Percentiles rank a stretch among this genome's conserved stretches.
Conservation (phyloP, 2,797 vertebrate genomes). For the Muscicapa striata region DNA sequence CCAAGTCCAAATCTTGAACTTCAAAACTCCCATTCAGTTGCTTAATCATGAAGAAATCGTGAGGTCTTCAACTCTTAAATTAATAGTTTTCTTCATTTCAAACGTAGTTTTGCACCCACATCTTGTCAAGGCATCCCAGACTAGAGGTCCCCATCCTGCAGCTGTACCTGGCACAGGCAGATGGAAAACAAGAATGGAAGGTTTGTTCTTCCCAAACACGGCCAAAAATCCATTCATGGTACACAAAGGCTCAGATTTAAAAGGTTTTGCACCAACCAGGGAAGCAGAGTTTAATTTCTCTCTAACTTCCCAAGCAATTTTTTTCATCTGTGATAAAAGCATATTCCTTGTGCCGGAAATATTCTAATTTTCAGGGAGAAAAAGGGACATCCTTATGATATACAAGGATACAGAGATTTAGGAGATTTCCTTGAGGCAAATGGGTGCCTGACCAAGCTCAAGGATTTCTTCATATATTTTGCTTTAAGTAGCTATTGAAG, state of each 20-base stretch:
- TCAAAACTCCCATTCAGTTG: not conserved
- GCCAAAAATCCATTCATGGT: accelerated
- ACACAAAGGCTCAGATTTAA: not conserved
- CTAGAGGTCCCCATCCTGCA: not conserved
- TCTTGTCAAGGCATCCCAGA: not conserved
- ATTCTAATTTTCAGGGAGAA: not conserved
- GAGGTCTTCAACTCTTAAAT: not conserved
- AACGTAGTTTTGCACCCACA: accelerated
- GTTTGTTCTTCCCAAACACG: not conserved
- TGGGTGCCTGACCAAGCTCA: not conserved
- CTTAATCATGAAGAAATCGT: not conserved
- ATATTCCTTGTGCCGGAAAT: not conserved
- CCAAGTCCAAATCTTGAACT: not conserved
- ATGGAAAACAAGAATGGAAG: not conserved
- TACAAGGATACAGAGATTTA: not conserved
- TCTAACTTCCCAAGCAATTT: not conserved
- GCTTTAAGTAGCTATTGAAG: not conserved
- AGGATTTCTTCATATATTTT: not conserved
- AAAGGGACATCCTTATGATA: accelerated
- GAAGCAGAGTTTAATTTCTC: not conserved
- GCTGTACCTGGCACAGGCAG: not conserved
- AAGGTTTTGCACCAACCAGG: not conserved
- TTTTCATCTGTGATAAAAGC: not conserved
- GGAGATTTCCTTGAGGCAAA: not conserved
- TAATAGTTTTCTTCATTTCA: not conserved